Conservation (phyloP, 2,797 vertebrate species). For the Macrochelys suwanniensis region DNA sequence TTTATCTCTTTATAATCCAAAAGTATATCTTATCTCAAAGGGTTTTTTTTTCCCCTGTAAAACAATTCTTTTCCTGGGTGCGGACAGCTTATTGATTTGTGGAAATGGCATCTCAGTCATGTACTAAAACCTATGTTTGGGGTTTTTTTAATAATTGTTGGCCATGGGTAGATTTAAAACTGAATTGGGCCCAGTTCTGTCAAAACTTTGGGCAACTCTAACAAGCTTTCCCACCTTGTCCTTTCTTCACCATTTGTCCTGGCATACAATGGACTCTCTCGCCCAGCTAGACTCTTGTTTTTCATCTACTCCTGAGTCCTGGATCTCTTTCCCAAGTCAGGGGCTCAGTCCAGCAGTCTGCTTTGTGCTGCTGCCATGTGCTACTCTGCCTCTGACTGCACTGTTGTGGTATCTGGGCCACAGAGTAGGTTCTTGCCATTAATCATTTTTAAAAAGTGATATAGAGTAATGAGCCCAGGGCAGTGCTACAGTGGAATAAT, state of each 20-base stretch:
- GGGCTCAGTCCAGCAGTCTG: not conserved
- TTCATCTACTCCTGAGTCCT: not conserved
- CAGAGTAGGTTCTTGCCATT: not conserved
- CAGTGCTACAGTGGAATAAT: not conserved
- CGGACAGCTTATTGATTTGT: not conserved
- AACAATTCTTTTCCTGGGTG: not conserved
- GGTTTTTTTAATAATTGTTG: not conserved
- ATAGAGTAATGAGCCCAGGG: not conserved
- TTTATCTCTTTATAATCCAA: not conserved
- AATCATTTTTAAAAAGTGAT: not conserved
- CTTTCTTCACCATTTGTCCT: not conserved
- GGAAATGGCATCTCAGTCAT: not conserved
- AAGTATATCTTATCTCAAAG: not conserved
- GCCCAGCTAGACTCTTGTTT: not conserved
- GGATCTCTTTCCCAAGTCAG: not conserved
- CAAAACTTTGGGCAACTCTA: not conserved
- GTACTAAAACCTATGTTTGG: not conserved
- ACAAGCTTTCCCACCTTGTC: not conserved
- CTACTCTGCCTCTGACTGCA: not conserved
- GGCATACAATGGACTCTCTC: not conserved
- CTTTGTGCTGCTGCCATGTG: not conserved
- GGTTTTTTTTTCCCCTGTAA: not conserved
- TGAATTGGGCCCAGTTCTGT: not conserved
- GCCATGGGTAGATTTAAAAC: not conserved
- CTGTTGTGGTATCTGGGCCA: not conserved